phyloP scores from a whole-genome alignment of 92 coral and sea anemone genomes.

The Epizoanthus scotinus region DNA sequence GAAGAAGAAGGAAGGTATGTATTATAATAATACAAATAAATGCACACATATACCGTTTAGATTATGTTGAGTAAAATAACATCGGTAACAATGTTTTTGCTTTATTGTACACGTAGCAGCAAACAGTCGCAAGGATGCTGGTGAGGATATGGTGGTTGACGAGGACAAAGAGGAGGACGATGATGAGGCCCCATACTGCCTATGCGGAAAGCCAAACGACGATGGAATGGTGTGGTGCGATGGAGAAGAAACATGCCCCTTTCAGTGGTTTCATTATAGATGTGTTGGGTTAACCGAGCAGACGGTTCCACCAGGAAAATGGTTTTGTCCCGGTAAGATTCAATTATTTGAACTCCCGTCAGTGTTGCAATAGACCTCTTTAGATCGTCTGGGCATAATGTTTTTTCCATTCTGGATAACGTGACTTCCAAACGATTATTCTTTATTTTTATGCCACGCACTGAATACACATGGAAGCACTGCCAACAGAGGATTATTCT shows the following conservation, averaged over 20 bases:
- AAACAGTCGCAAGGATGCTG: background rate
- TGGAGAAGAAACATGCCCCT: conserved; percentile 39
- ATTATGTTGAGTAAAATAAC: background rate
- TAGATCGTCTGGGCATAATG: no score
- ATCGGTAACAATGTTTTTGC: background rate
- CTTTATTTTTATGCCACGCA: no score
- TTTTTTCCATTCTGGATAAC: no score
- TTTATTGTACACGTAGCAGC: background rate
- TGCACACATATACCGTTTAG: no score
- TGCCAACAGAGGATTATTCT: no score
- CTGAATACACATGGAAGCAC: no score
- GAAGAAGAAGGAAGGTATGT: conserved; percentile 35
- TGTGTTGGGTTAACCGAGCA: conserved; percentile 59
- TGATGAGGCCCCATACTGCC: conserved; percentile 39
- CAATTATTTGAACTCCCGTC: no score
- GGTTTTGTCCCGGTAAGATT: conserved; percentile 67
- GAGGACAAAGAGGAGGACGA: conserved; percentile 45
- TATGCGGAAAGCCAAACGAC: conserved; percentile 51
- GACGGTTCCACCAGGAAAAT: conserved; percentile 59
- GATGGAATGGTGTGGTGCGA: conserved; percentile 65
- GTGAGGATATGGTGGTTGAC: conserved; percentile 9
- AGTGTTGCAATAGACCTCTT: no score
- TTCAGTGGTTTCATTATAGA: conserved; percentile 59
- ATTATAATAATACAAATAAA: no score
- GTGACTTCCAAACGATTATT: no score